Conservation (phyloP, 2,888 invertebrate genomes). For the Mesochorus sp. region DNA sequence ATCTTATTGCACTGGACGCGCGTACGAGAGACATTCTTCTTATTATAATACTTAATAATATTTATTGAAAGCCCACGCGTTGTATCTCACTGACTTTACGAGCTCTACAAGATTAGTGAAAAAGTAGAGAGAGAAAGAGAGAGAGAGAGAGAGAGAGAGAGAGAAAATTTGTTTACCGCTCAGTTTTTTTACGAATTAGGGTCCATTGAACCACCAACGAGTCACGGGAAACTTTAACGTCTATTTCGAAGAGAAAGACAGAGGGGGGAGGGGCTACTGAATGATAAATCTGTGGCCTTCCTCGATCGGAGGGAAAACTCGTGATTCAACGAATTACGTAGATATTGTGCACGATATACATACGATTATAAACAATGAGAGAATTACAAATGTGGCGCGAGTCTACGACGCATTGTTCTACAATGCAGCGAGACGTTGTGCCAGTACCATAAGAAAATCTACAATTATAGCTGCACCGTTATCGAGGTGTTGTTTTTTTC, state of each 20-base stretch:
- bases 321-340: neutral
- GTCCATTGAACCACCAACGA: neutral
- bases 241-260: too few relatives aligned
- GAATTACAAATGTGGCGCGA: neutral
- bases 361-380: slow-evolving; percentile 1
- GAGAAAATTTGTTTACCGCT: neutral
- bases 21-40: neutral
- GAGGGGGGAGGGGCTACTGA: slow-evolving; percentile 22
- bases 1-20: slow-evolving; percentile 15
- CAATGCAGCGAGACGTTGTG: too few relatives aligned
- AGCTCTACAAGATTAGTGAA: neutral
- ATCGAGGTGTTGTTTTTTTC: too few relatives aligned
- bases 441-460: too few relatives aligned
- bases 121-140: neutral
- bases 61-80: neutral
- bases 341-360: neutral
- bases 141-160: neutral
- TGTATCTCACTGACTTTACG: neutral
- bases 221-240: slow-evolving; percentile 27
- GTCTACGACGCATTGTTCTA: too few relatives aligned
- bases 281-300: neutral
- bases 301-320: neutral
- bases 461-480: too few relatives aligned
- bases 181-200: neutral
- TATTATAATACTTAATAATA: neutral